Conservation (phyloP, 2,797 vertebrate genomes). For the Erethizon dorsatum region DNA sequence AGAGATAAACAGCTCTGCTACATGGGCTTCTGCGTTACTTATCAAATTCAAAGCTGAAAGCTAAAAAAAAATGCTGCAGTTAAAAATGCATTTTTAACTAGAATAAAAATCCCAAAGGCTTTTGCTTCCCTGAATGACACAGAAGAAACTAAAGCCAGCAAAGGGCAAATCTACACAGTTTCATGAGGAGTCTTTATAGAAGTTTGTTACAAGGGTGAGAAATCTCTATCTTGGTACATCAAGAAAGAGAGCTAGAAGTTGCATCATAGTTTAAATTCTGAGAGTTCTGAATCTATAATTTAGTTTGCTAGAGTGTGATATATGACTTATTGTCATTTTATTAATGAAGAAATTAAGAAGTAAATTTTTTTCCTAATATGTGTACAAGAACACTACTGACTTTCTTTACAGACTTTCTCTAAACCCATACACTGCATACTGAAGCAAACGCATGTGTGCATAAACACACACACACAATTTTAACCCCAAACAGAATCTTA, state of each 20-base stretch:
- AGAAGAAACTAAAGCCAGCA: neutral
- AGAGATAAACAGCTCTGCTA: slow-evolving; percentile 52
- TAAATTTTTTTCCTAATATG: neutral
- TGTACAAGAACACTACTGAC: neutral
- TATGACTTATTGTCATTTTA: slow-evolving; percentile 13
- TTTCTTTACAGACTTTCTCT: neutral
- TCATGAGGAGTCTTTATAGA: neutral
- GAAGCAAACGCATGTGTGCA: neutral
- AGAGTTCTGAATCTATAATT: neutral
- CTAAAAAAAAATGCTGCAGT: neutral
- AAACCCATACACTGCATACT: neutral
- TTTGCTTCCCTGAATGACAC: neutral
- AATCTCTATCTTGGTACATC: neutral
- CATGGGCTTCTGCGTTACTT: slow-evolving; percentile 20
- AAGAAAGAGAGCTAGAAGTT: neutral
- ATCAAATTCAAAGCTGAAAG: slow-evolving; percentile 19
- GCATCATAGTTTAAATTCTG: neutral
- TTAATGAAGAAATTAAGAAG: neutral
- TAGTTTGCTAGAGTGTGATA: neutral
- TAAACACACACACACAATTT: neutral
- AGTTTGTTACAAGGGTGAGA: neutral
- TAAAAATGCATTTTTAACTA: slow-evolving; percentile 12
- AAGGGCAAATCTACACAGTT: neutral
- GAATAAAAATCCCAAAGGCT: neutral
- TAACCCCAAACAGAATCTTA: neutral